phyloP scores from a whole-genome alignment of 2,888 invertebrate species.

The Dynastes tityus region DNA sequence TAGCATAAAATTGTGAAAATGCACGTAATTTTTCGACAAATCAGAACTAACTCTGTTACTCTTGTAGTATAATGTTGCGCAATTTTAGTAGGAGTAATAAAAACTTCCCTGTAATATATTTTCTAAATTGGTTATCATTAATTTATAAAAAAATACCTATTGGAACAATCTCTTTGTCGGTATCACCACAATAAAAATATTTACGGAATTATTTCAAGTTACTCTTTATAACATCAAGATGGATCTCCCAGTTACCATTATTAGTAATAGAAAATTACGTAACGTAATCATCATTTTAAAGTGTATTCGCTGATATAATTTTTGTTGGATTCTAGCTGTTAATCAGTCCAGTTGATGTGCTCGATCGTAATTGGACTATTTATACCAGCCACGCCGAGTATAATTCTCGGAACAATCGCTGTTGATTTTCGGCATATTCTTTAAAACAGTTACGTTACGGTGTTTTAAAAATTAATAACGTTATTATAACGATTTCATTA shows the following conservation, averaged over 20 bases:
- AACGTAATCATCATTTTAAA: background rate
- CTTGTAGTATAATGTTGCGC: too few species aligned
- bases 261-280: background rate
- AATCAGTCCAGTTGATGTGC: conserved; percentile 6
- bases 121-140: too few species aligned
- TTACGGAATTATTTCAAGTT: too few species aligned
- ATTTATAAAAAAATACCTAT: too few species aligned
- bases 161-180: too few species aligned
- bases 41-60: too few species aligned
- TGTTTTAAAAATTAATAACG: conserved; percentile 41
- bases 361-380: conserved; percentile 3
- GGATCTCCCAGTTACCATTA: background rate
- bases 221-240: too few species aligned
- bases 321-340: conserved; percentile 3
- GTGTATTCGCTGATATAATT: background rate
- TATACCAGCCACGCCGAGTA: conserved; percentile 1
- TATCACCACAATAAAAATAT: too few species aligned
- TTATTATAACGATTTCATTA: conserved; percentile 20
- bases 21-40: too few species aligned
- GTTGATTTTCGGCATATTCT: conserved; percentile 14
- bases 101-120: too few species aligned
- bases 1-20: too few species aligned
- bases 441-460: conserved; percentile 37
- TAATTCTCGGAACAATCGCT: conserved; percentile 25
- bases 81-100: too few species aligned